These are phyloP conservation scores for Sipha flava DNA, from an alignment of 1,140 invertebrate species.

Conservation along the genomic window DNA sequence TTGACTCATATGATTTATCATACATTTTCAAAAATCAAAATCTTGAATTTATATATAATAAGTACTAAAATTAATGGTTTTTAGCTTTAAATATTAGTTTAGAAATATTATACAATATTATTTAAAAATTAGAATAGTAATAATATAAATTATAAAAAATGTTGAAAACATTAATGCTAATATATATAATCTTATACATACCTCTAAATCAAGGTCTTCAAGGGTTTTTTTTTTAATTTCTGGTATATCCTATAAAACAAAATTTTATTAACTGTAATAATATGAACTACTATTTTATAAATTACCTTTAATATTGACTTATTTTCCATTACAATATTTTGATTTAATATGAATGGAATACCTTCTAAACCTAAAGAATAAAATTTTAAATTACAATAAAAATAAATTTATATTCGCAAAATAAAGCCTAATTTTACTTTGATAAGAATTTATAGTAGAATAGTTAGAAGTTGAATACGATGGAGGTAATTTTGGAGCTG, in stretches of 20 bases:
- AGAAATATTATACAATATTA: too few relatives aligned
- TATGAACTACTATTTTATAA: background rate
- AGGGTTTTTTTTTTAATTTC: slow-evolving; percentile 9
- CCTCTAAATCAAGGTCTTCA: background rate
- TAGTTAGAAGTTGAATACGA: slow-evolving; percentile 29
- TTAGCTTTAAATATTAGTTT: too few relatives aligned
- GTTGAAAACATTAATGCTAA: too few relatives aligned
- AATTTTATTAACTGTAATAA: background rate
- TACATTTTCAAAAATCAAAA: too few relatives aligned
- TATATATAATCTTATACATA: background rate
- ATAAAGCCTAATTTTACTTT: slow-evolving; percentile 10
- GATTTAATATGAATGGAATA: slow-evolving; percentile 38
- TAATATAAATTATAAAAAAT: too few relatives aligned
- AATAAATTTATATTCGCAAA: background rate
- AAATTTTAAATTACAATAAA: background rate
- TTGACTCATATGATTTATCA: too few relatives aligned
- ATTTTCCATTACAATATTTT: slow-evolving; percentile 22
- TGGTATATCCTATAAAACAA: slow-evolving; percentile 19
- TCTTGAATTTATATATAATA: too few relatives aligned
- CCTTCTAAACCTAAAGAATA: slow-evolving; percentile 36
- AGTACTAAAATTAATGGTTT: too few relatives aligned
- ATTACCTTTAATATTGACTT: slow-evolving; percentile 14
- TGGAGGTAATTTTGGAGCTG: slow-evolving; percentile 35
- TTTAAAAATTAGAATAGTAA: background rate
- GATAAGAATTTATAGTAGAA: slow-evolving; percentile 31